Evolutionary conservation across 2,888 invertebrate species (phyloP), one percentile per base, ranked within the genome.

Genomic region (Agriopis marginaria): DNA sequence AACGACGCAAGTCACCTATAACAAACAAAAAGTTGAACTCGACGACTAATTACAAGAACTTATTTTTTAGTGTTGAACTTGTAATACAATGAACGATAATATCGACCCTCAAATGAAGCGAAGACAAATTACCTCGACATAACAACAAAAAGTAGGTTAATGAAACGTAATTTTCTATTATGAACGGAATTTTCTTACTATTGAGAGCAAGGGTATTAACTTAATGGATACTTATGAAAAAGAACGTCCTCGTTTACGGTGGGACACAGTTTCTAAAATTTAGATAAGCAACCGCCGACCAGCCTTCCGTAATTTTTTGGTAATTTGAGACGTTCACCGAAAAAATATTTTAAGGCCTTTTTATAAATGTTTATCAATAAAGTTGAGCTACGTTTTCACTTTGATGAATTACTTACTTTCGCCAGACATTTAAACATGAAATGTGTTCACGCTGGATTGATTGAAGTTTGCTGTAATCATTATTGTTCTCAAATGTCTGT

Each of bases 91-190:
- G 42, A 42, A 42, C 40, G 14, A 56, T 45, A 58, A 58, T 40
- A 40, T 40, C 63, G 45, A 32, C 63, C 61, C 59, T 69, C 23
- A 45, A 64, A 69, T 69, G 55, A 23, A 12, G 45, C 53, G 50
- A 65, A 51, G 64, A 61, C 51, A 63, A 69, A 72, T 71, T 47
- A 67, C 60, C 32, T 49, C 59, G 50, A 58, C 65, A 66, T 11
- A 66, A 63, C 63, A 47, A 53, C 49, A 51, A 64, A 53, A 75
- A 70, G 54, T 70, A 68, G 72, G 73, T 67, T 74, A 67, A 70
- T 72, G 70, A 74, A 71, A 73, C 62, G 68, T 68, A 66, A 68
- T 71, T 68, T 71, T 71, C 66, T 68, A 45, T 59, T 47, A 63
- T 69, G 63, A 65, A 74, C 66, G 70, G 39, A 63, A 71, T 71